A percentile compares a stretch with the other conserved stretches of the same genome.
These are phyloP conservation scores for Pseudobourletiella spinata DNA, from an alignment of 1,140 invertebrate species.

Conservation along the genomic window DNA sequence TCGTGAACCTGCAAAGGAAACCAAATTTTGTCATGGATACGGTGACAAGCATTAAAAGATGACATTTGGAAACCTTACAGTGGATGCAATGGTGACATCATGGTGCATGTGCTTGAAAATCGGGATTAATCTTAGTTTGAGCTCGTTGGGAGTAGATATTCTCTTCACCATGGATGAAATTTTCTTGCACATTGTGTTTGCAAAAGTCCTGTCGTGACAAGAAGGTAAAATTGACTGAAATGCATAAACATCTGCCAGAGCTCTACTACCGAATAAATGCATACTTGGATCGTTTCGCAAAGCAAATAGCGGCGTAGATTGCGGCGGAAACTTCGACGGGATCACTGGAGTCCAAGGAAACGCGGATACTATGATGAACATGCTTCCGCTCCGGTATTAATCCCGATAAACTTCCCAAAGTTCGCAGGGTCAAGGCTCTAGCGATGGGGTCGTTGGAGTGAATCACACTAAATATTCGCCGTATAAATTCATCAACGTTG, in stretches of 20 bases:
- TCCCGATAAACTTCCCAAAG: constrained; percentile 79
- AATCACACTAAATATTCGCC: constrained; percentile 86
- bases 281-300: constrained; percentile 83
- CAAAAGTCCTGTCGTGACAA: constrained; percentile 84
- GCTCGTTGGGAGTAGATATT: constrained; percentile 77
- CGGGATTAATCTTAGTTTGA: constrained; percentile 82
- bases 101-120: constrained; percentile 92
- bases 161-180: constrained; percentile 91
- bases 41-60: too few relatives aligned
- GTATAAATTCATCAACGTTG: constrained; percentile 91
- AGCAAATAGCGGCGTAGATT: constrained; percentile 85
- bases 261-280: constrained; percentile 15
- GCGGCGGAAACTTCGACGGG: constrained; percentile 91
- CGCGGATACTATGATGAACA: constrained; percentile 87
- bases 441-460: constrained; percentile 96
- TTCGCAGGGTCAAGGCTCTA: constrained; percentile 76
- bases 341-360: constrained; percentile 88
- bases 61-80: too few relatives aligned
- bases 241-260: constrained; percentile 1
- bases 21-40: too few relatives aligned
- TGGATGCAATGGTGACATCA: constrained; percentile 68
- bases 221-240: constrained; percentile 37
- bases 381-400: constrained; percentile 89
- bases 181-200: constrained; percentile 92
- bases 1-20: constrained; percentile 48